phyloP scores from a whole-genome alignment of 2,888 invertebrate genomes.

The Nesidiocoris tenuis region DNA sequence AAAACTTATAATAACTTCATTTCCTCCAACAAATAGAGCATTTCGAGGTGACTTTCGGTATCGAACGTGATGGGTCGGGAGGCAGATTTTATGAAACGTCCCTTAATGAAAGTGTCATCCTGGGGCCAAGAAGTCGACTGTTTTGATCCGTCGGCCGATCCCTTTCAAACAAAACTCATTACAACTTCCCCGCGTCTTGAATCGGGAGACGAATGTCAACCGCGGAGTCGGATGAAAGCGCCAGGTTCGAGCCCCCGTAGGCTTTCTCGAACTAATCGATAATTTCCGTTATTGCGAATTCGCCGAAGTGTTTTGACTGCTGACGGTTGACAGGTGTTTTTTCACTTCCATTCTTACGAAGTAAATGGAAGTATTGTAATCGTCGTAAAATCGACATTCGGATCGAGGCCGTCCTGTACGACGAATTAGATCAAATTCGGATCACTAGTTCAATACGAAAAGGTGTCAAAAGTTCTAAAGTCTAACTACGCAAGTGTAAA shows the following conservation, averaged over 20 bases:
- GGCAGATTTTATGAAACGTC: background rate
- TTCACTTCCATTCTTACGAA: no score
- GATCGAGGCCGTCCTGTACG: no score
- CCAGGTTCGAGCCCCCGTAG: background rate
- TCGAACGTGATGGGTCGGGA: background rate
- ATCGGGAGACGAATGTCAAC: background rate
- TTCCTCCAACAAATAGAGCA: background rate
- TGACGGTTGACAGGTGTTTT: no score
- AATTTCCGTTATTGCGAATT: background rate
- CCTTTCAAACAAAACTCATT: slow-evolving; percentile 25
- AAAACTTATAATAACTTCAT: background rate
- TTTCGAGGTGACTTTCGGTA: background rate
- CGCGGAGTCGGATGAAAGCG: background rate
- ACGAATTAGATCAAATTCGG: no score
- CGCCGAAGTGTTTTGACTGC: no score
- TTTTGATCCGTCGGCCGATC: slow-evolving; percentile 2
- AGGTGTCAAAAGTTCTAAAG: no score
- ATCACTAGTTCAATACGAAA: no score
- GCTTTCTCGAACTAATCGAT: background rate
- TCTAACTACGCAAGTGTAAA: no score
- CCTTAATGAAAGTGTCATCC: slow-evolving; percentile 23
- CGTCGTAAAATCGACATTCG: no score
- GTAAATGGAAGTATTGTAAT: no score
- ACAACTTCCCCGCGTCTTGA: slow-evolving; percentile 13
- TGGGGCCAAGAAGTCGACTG: background rate